Evolutionary conservation across 2,797 vertebrate species (phyloP).

Genomic region (Cetoscarus ocellatus): DNA sequence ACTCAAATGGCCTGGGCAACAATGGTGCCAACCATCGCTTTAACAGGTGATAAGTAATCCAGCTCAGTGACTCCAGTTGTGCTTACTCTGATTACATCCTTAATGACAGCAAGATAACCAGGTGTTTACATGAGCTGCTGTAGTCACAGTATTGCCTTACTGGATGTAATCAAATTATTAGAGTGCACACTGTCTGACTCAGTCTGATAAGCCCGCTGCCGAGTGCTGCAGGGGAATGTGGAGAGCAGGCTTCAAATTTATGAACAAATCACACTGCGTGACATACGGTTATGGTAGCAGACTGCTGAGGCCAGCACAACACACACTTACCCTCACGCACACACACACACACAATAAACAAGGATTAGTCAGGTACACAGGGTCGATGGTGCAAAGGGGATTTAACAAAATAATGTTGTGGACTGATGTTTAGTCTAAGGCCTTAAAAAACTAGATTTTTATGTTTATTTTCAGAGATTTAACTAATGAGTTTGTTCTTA

Average conservation of each 20-base stretch:
- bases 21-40: background rate
- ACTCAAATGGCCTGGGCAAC: conserved; percentile 7
- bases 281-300: conserved; percentile 33
- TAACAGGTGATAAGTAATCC: conserved; percentile 10
- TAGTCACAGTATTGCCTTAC: conserved; percentile 18
- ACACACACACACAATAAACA: conserved; percentile 6
- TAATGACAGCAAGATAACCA: conserved; percentile 40
- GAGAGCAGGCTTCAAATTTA: conserved; percentile 39
- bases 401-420: background rate
- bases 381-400: conserved; percentile 1
- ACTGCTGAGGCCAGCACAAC: conserved; percentile 31
- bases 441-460: background rate
- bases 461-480: background rate
- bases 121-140: conserved; percentile 35
- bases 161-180: conserved; percentile 45
- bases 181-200: conserved; percentile 41
- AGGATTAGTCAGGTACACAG: conserved; percentile 2
- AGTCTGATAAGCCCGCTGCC: conserved; percentile 39
- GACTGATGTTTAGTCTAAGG: background rate
- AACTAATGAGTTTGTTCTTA: too few species aligned
- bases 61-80: conserved; percentile 21
- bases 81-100: conserved; percentile 25
- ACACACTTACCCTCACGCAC: background rate
- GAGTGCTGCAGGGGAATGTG: conserved; percentile 21
- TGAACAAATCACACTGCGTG: conserved; percentile 35